A percentile compares a stretch with the other conserved stretches of the same genome.
Conservation (phyloP, 2,888 invertebrate genomes). For the Drosophila emarginata region DNA sequence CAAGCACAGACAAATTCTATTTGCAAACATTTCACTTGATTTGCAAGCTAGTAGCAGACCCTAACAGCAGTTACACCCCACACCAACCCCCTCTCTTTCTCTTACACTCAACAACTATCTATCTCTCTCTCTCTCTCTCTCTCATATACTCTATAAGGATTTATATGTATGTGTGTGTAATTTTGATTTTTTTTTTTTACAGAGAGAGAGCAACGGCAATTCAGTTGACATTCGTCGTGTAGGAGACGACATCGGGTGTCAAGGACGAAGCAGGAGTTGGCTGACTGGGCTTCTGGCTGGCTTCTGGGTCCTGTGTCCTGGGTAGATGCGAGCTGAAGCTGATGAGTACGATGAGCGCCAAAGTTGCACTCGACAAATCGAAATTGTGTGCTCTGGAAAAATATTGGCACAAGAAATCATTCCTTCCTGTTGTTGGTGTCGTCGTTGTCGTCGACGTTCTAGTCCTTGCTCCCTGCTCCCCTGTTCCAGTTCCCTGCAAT, state of each 20-base stretch:
- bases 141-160: neutral
- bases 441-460: conserved; percentile 40
- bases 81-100: neutral
- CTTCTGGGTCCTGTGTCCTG: neutral
- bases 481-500: too few species aligned
- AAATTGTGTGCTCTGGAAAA: conserved; percentile 82
- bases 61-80: conserved; percentile 20
- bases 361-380: conserved; percentile 82
- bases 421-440: conserved; percentile 80
- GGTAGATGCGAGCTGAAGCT: conserved; percentile 48
- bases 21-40: conserved; percentile 82
- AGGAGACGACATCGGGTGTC: conserved; percentile 65
- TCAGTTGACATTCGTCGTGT: conserved; percentile 71
- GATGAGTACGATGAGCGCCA: conserved; percentile 78
- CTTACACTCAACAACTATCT: neutral
- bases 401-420: conserved; percentile 82
- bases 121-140: neutral
- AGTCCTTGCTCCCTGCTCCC: neutral
- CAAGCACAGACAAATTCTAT: conserved; percentile 82
- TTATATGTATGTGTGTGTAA: conserved; percentile 35
- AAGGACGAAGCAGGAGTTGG: conserved; percentile 56
- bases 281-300: too few species aligned
- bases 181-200: conserved; percentile 47
- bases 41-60: conserved; percentile 78
- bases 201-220: conserved; percentile 39